These are phyloP conservation scores for Physella acuta DNA, from an alignment of 1,140 invertebrate species.

Conservation along the genomic window DNA sequence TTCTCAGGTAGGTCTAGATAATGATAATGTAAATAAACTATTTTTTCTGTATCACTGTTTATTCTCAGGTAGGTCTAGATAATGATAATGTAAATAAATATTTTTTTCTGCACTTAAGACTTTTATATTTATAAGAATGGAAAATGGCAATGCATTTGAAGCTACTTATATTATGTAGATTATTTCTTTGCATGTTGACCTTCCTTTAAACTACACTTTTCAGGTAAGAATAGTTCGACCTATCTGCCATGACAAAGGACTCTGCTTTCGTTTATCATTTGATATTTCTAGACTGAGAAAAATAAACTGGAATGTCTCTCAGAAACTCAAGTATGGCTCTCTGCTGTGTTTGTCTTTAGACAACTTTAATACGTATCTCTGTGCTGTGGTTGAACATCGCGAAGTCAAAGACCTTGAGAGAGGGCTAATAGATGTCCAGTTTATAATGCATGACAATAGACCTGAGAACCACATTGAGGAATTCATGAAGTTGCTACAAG, in stretches of 20 bases:
- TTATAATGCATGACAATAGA: conserved; percentile 31
- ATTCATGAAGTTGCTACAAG: conserved; percentile 12
- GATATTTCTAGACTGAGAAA: conserved; percentile 33
- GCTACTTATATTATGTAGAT: not conserved
- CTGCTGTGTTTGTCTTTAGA: conserved; percentile 73
- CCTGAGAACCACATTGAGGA: not conserved
- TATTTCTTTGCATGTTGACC: no score
- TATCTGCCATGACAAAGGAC: conserved; percentile 38
- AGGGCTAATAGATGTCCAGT: conserved; percentile 56
- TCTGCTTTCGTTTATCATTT: conserved; percentile 49
- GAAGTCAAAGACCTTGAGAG: conserved; percentile 52
- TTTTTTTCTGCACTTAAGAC: not conserved
- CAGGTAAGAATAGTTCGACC: conserved; percentile 44
- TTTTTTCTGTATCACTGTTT: conserved; percentile 11
- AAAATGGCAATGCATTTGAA: not conserved
- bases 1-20: conserved; percentile 2
- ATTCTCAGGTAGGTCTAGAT: conserved; percentile 8
- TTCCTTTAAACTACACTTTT: no score
- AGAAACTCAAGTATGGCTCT: conserved; percentile 72
- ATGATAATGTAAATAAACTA: not conserved
- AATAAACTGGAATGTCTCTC: conserved; percentile 58
- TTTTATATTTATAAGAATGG: conserved; percentile 1
- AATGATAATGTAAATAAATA: not conserved
- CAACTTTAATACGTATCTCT: conserved; percentile 67
- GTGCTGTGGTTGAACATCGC: conserved; percentile 69